Conservation (phyloP, 30 jellyfish, hydroid and myxozoan species). For the Pseudorhiza aurosa region DNA sequence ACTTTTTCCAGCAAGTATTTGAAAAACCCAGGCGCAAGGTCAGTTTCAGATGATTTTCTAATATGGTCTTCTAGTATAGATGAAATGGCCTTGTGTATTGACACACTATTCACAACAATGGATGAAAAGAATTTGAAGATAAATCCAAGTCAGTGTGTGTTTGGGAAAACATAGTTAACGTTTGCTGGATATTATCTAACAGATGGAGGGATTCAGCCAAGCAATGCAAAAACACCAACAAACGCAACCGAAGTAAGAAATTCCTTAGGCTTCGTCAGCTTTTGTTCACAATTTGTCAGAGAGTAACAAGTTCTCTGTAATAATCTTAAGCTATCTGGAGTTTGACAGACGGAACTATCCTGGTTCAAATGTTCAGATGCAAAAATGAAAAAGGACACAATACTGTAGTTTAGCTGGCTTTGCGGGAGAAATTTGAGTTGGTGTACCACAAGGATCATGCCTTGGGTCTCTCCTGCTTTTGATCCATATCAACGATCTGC, state of each 20-base stretch:
- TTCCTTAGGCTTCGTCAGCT: not conserved
- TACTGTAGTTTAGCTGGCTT: too few species aligned
- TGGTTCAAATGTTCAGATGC: too few species aligned
- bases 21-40: conserved; percentile 15
- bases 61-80: conserved; percentile 1
- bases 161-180: conserved; percentile 15
- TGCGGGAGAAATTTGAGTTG: too few species aligned
- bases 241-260: not conserved
- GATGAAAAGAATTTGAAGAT: conserved; percentile 1
- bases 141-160: conserved; percentile 18
- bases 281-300: conserved; percentile 1
- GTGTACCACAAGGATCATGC: too few species aligned
- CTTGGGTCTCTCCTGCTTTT: too few species aligned
- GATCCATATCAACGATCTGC: too few species aligned
- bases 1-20: not conserved
- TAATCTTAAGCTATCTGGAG: too few species aligned
- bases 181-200: conserved; percentile 40
- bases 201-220: conserved; percentile 46
- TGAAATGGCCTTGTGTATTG: not conserved
- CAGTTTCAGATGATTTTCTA: conserved; percentile 1
- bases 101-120: not conserved
- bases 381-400: too few species aligned
- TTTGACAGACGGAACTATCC: too few species aligned
- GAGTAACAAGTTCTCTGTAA: too few species aligned
- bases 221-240: conserved; percentile 25